A percentile compares a stretch with the other conserved stretches of the same genome.
Conservation (phyloP, 2,113 vertebrate species). For the Neogobius melanostomus region DNA sequence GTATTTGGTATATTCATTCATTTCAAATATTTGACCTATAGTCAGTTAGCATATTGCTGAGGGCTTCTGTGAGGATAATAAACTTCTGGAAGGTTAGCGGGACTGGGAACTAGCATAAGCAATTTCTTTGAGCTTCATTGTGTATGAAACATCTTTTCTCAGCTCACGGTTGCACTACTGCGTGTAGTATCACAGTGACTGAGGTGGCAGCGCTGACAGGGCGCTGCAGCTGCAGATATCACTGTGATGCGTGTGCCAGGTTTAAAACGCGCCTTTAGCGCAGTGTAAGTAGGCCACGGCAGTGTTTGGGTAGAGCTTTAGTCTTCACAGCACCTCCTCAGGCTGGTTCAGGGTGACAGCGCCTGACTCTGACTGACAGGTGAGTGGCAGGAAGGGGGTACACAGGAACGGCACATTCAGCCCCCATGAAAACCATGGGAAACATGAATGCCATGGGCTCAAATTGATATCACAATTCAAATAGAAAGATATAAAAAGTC, state of each 20-base stretch:
- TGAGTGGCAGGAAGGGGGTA: neutral
- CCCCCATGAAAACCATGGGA: too few relatives aligned
- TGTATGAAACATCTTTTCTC: neutral
- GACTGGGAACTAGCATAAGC: too few relatives aligned
- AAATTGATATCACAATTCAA: too few relatives aligned
- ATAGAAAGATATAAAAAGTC: too few relatives aligned
- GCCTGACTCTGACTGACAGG: slow-evolving; percentile 39
- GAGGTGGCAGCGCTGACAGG: neutral
- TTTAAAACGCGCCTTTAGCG: neutral
- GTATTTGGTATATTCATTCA: too few relatives aligned
- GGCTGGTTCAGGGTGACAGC: slow-evolving; percentile 25
- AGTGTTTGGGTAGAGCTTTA: neutral
- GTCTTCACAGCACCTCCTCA: slow-evolving; percentile 2
- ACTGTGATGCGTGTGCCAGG: neutral
- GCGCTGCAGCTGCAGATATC: neutral
- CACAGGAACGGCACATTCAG: neutral
- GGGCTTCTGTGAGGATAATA: too few relatives aligned
- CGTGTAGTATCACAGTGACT: neutral
- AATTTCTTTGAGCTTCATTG: too few relatives aligned
- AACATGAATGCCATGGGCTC: too few relatives aligned
- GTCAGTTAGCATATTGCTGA: too few relatives aligned
- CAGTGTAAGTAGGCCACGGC: neutral
- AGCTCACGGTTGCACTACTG: too few relatives aligned
- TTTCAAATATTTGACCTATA: too few relatives aligned
- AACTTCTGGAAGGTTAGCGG: too few relatives aligned